These are phyloP conservation scores for Pseudopleuronectes americanus DNA, from an alignment of 2,797 vertebrate species.

Conservation along the genomic window DNA sequence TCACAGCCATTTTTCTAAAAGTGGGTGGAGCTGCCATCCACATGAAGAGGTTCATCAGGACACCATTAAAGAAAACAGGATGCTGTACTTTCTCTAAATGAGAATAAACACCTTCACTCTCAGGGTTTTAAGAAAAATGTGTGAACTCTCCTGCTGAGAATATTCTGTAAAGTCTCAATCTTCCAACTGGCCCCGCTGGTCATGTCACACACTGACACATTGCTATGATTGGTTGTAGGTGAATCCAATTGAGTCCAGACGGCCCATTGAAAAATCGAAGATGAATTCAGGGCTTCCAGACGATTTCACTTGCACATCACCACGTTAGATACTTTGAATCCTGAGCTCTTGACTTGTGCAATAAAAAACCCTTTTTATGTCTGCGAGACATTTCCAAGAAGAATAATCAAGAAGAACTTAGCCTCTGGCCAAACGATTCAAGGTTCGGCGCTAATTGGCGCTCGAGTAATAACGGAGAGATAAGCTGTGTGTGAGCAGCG, in stretches of 20 bases:
- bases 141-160: neutral
- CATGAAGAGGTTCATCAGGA: too few relatives aligned
- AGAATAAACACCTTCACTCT: too few relatives aligned
- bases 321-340: constrained; percentile 25
- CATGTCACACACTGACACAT: neutral
- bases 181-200: neutral
- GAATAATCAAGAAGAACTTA: constrained; percentile 35
- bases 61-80: too few relatives aligned
- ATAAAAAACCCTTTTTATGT: constrained; percentile 16
- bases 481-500: constrained; percentile 48
- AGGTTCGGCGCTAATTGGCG: constrained; percentile 15
- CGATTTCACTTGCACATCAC: neutral
- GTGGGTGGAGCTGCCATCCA: too few relatives aligned
- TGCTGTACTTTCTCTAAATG: too few relatives aligned
- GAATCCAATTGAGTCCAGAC: neutral
- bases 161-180: neutral
- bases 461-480: constrained; percentile 54
- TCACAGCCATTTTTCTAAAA: too few relatives aligned
- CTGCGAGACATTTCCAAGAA: constrained; percentile 25
- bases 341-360: constrained; percentile 10
- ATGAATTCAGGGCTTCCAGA: neutral
- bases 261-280: neutral
- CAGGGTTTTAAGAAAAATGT: too few relatives aligned
- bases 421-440: constrained; percentile 20
- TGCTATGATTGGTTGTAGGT: neutral